Evolutionary conservation across 2,888 invertebrate genomes (phyloP), one percentile per base, ranked within the genome.

Genomic region (Tetragonula carbonaria): DNA sequence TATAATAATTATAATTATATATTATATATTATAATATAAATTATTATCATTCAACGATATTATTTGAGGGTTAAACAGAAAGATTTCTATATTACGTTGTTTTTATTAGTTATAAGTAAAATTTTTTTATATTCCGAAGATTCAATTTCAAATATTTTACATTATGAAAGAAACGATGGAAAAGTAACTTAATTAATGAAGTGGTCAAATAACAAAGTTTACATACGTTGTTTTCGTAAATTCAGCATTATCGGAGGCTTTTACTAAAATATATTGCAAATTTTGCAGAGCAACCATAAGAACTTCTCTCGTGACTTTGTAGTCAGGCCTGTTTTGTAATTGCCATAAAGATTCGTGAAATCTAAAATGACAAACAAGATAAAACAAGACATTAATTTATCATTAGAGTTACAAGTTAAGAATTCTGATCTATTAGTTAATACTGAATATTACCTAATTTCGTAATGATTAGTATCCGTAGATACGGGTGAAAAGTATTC

Each of bases 281-380:
- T 98, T 97, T 93, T 98, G 98, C 83, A 99, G 95, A 0, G 98
- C 97, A n/a, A 98, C 96, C 99, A 99, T 98, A 92, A 99, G 95
- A 55, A 97, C 97, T 82, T 96, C 96, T 57, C 98, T 95, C 65
- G 96, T 97, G 0, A 98, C 97, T 72, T 95, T 95, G 82, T 95
- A 94, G 84, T 95, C 93, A 0, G 96, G 96, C 73, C 95, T 95
- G 86, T 96, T 93, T 94, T 96, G 96, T 89, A 96, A 95, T 85
- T 95, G 95, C 99, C 99, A 99, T 78, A 97, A 95, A 0, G 97
- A 96, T 94, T 98, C 98, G 93, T 97, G 97, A 38, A 98, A 95
- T 66, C 96, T 95, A 90, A 8, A 87, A 90, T 11, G 4, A 16
- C 4, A 28, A 16, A 8, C 0, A 3, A 28, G 23, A 23, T 23